Percentiles rank a stretch among this genome's conserved stretches.
Evolutionary conservation across 1,140 invertebrate genomes (phyloP).

Genomic region (Oppia nitens): DNA sequence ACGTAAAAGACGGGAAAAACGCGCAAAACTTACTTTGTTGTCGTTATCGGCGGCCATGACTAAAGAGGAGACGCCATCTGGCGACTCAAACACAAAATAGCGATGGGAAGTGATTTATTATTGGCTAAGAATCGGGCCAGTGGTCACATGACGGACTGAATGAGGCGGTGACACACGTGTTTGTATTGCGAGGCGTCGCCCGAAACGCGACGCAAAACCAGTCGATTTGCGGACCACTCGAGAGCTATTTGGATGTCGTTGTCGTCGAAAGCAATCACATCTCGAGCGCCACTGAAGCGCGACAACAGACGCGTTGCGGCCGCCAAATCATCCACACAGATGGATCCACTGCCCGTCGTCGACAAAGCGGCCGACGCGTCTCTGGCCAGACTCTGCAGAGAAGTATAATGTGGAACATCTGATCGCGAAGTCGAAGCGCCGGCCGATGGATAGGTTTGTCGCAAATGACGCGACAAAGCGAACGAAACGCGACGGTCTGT

Average conservation of each 20-base stretch:
- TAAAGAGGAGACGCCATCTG: constrained; percentile 11
- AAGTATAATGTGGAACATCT: not conserved
- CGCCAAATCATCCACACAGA: constrained; percentile 1
- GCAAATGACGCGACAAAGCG: not conserved
- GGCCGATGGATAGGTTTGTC: not conserved
- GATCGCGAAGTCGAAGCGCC: not conserved
- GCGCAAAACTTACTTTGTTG: constrained; percentile 8
- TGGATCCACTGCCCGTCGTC: constrained; percentile 2
- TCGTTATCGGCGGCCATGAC: constrained; percentile 10
- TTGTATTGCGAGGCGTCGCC: not conserved
- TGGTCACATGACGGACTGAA: constrained; percentile 3
- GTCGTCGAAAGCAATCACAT: constrained; percentile 3
- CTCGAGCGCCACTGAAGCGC: not conserved
- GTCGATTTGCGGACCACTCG: constrained; percentile 1
- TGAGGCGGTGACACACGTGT: constrained; percentile 4
- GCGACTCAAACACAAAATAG: not conserved
- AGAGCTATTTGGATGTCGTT: not conserved
- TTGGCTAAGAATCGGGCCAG: not conserved
- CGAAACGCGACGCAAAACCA: constrained; percentile 4
- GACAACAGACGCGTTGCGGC: not conserved
- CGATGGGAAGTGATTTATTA: not conserved
- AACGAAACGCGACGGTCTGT: not conserved
- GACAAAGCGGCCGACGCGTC: not conserved
- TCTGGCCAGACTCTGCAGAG: constrained; percentile 1
- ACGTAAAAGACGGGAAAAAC: constrained; percentile 9